Base-by-base conservation (phyloP, 92 coral and sea anemone species). In the Nematostella vectensis region DNA sequence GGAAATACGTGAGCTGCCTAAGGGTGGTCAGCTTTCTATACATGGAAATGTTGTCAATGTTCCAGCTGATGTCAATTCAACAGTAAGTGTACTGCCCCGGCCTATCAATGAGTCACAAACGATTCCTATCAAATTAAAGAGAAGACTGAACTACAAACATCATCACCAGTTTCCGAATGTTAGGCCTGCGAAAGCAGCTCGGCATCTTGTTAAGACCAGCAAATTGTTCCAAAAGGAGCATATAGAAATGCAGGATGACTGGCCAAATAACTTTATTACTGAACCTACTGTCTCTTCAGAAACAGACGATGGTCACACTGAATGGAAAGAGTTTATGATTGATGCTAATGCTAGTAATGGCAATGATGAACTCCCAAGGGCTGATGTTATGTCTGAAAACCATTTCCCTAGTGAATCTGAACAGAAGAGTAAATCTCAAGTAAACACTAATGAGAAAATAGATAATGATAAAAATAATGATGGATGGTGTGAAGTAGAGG, bases 41-140 rank as follows among this genome's bases (percentile, higher is more conserved):
- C 80, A 65, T 74, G 80, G 74, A 0, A 66, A 74, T 72, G 77
- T 71, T 57, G 79, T 78, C 58, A 78, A 78, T 65, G 76, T 61
- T 27, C 80, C 80, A 39, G 76, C 76, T 44, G 69, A 75, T 60
- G 82, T 81, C 20, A 81, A 56, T 58, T 74, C 82, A 62, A 61
- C 80, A 26, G 78, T 81, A 22, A 81, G 47, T 59, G 43, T 68
- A 47, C 68, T 81, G 53, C 78, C 88, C 50, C 59, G 82, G 59
- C 79, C 88, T 50, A 58, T 64, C 1, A 70, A 69, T 75, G 62
- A 75, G 22, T 71, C 55, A 27, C 63, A 70, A 19, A 70, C 62
- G 23, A 61, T 70, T 47, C 56, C 81, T 49, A 64, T 70, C 23
- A 77, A 77, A 39, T 62, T 58, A 26, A 77, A 77, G 57, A 29